These are phyloP conservation scores for Nasonia giraulti DNA, from an alignment of 1,140 invertebrate genomes.

Conservation along the genomic window DNA sequence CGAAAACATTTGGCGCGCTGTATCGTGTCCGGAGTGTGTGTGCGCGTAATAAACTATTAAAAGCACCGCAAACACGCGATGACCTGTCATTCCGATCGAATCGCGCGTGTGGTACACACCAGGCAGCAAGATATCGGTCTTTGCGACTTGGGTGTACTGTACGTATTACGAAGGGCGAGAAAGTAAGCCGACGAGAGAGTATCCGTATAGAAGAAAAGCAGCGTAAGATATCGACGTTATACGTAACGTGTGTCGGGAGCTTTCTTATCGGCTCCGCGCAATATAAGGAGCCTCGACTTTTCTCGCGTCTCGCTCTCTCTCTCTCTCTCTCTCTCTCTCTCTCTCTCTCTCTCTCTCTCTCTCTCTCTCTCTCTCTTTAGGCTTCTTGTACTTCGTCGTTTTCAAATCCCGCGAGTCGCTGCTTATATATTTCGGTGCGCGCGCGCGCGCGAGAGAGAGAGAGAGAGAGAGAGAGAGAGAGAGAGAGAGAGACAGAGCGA, in stretches of 20 bases:
- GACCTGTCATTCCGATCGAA: neutral
- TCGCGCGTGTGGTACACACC: neutral
- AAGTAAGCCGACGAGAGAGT: constrained; percentile 19
- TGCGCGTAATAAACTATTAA: neutral
- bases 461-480: no score
- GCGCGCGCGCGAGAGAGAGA: constrained; percentile 30
- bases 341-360: neutral
- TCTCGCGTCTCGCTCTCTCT: neutral
- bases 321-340: neutral
- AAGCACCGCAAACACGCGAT: neutral
- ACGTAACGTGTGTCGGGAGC: constrained; percentile 32
- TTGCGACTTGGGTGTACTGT: no score
- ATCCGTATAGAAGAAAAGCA: neutral
- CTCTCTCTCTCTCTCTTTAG: neutral
- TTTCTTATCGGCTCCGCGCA: constrained; percentile 24
- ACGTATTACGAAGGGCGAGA: neutral
- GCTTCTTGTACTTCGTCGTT: constrained; percentile 31
- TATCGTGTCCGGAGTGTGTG: neutral
- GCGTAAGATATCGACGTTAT: constrained; percentile 24
- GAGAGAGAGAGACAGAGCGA: neutral
- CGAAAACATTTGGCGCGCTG: neutral
- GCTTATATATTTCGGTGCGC: constrained; percentile 49
- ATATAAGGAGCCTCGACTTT: constrained; percentile 27
- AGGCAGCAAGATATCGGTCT: no score
- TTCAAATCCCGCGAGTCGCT: constrained; percentile 54